phyloP scores from a whole-genome alignment of 2,888 invertebrate species.

The Atherix ibis region DNA sequence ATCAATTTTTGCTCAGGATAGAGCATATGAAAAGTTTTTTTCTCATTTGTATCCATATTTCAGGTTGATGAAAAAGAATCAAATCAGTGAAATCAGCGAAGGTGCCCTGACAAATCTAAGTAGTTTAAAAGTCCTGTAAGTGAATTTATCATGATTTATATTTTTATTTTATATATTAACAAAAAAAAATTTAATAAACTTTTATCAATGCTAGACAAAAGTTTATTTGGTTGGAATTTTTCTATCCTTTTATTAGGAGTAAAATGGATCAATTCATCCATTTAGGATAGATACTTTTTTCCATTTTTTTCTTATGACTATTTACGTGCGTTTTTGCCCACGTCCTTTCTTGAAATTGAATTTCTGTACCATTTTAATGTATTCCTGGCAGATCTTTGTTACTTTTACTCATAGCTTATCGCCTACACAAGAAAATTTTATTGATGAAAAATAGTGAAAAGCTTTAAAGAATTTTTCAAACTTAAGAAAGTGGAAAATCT shows the following conservation, averaged over 20 bases:
- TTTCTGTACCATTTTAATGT: too few species aligned
- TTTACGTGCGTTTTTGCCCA: too few species aligned
- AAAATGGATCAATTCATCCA: too few species aligned
- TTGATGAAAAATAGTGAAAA: too few species aligned
- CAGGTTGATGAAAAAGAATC: slow-evolving; percentile 78
- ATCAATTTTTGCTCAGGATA: not conserved
- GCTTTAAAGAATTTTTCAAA: too few species aligned
- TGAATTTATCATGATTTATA: slow-evolving; percentile 23
- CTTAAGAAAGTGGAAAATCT: too few species aligned
- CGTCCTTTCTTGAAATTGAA: too few species aligned
- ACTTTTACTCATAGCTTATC: too few species aligned
- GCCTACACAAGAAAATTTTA: too few species aligned
- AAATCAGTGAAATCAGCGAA: slow-evolving; percentile 59
- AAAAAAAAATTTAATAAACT: not conserved
- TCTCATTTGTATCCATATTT: slow-evolving; percentile 17
- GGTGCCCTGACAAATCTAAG: slow-evolving; percentile 66
- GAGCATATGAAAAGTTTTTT: not conserved
- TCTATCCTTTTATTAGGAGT: slow-evolving; percentile 1
- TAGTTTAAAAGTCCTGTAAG: slow-evolving; percentile 74
- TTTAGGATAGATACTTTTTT: too few species aligned
- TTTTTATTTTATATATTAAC: not conserved
- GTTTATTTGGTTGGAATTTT: not conserved
- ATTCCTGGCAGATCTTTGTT: too few species aligned
- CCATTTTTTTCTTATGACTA: too few species aligned
- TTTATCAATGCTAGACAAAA: not conserved